These are phyloP conservation scores for Cyanoramphus novaezelandiae DNA, from an alignment of 2,113 vertebrate species.

Conservation along the genomic window DNA sequence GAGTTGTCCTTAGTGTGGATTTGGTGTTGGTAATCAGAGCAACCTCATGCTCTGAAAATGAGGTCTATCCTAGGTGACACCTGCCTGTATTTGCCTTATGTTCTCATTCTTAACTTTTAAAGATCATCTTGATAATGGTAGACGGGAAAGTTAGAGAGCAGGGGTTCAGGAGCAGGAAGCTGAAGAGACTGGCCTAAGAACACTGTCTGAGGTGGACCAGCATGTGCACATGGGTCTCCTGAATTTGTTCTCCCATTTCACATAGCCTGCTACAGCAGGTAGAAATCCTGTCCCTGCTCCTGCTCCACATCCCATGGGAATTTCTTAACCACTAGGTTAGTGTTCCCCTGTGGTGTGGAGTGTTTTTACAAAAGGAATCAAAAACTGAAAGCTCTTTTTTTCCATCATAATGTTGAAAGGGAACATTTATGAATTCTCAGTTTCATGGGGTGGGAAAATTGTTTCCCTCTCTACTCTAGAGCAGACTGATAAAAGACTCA, in stretches of 20 bases:
- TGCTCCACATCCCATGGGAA: not conserved
- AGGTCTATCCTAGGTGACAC: not conserved
- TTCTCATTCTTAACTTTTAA: not conserved
- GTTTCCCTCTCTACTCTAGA: not conserved
- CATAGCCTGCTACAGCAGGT: not conserved
- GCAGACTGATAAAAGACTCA: conserved; percentile 45
- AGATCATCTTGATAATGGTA: not conserved
- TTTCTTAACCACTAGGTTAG: not conserved
- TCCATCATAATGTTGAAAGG: not conserved
- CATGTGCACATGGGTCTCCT: not conserved
- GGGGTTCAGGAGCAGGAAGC: not conserved
- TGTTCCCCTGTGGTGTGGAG: not conserved
- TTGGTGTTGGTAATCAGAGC: not conserved
- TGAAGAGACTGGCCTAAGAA: not conserved
- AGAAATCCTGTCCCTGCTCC: not conserved
- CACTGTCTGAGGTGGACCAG: not conserved
- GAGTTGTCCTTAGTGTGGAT: not conserved
- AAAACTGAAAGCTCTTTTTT: not conserved
- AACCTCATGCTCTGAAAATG: not conserved
- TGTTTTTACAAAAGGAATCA: not conserved
- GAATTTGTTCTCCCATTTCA: not conserved
- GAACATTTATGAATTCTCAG: conserved; percentile 1
- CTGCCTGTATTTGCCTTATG: not conserved
- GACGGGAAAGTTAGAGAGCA: not conserved
- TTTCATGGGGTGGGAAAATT: conserved; percentile 14